Base-by-base conservation (phyloP, 2,113 vertebrate species). In the Zingel zingel region DNA sequence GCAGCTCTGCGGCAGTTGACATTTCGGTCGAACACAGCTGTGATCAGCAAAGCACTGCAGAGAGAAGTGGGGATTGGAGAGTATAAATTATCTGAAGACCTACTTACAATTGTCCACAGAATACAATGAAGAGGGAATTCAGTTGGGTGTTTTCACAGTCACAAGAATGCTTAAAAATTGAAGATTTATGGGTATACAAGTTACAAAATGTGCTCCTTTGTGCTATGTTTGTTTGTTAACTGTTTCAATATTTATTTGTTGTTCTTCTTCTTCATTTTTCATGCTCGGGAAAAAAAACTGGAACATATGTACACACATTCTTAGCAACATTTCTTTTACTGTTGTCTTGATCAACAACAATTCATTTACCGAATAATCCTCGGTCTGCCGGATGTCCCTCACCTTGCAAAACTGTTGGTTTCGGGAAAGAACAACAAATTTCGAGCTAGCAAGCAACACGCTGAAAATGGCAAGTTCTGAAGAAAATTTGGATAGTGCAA, bases 1-100 rank as follows among this genome's bases (percentile, higher is more conserved):
- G 97, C 97, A 25, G 97, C 97, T 94, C 96, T 95, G 73, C 97
- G 95, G 91, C 97, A 98, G 77, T 96, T 98, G 68, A 97, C 87
- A 23, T 97, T 95, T 45, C 97, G 94, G 79, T 98, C 97, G 87
- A 97, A 98, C 15, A 98, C 90, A 21, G 96, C 93, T 12, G 96
- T 95, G 84, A 98, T 96, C 66, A 98, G 91, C 93, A 98, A 25
- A 2, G 96, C 95, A 50, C 97, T 98, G 90, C n/a, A 53, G 51
- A 80, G 39, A 84, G 8, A 78, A 57, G 6, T 18, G 33, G 21
- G n/a, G 2, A 53, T 23, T 10, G 25, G 25, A 81, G 19, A 45
- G n/a, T 4, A 43, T 76, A 58, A 45, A 65, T 8, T 0, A 2
- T 33, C 33, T 9, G 51, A 51, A 33, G 39, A 67, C 0, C 13